Evolutionary conservation across 1,140 invertebrate genomes (phyloP).

Genomic region (Eupristina koningsbergeri): DNA sequence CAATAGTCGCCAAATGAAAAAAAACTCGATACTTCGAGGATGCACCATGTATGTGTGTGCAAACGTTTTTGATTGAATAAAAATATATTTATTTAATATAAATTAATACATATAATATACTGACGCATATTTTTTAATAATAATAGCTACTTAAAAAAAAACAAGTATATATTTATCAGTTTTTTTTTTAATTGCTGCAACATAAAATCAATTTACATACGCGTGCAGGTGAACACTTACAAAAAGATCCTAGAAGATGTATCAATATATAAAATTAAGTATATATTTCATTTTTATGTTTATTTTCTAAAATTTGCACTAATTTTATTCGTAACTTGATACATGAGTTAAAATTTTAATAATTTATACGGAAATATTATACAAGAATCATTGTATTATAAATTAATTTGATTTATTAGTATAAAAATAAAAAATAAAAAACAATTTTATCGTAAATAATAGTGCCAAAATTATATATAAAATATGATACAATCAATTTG

Average conservation of each 20-base stretch:
- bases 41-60: too few species aligned
- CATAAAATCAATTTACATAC: not conserved
- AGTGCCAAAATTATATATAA: not conserved
- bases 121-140: not conserved
- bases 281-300: constrained; percentile 15
- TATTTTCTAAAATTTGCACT: constrained; percentile 28
- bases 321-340: not conserved
- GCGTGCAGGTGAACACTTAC: not conserved
- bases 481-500: not conserved
- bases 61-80: too few species aligned
- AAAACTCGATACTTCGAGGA: not conserved
- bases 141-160: constrained; percentile 17
- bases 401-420: not conserved
- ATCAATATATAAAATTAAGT: too few species aligned
- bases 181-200: constrained; percentile 18
- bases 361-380: not conserved
- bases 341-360: not conserved
- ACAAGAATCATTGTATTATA: constrained; percentile 6
- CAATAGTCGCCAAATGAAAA: not conserved
- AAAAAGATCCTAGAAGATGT: constrained; percentile 9
- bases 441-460: not conserved
- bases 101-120: not conserved
- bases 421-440: not conserved
- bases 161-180: not conserved
- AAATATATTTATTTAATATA: not conserved